Percentiles rank a stretch among this genome's conserved stretches.
Evolutionary conservation across 2,888 invertebrate genomes (phyloP).

Genomic region (Tortricodes alternella): DNA sequence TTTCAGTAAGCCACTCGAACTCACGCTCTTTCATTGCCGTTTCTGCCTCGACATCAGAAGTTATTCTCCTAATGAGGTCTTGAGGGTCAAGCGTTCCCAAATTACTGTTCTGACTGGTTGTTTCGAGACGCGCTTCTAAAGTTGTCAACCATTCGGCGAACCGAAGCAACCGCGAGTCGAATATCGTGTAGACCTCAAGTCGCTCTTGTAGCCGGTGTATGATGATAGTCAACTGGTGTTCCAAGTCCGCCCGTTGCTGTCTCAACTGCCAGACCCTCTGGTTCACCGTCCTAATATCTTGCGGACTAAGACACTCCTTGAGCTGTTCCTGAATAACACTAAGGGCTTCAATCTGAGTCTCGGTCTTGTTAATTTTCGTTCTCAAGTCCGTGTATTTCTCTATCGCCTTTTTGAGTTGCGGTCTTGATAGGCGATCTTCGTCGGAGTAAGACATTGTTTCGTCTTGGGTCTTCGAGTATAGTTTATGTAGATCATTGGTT

Average conservation of each 20-base stretch:
- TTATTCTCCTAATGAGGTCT: conserved; percentile 87
- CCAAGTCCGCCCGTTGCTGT: conserved; percentile 91
- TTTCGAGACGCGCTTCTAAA: conserved; percentile 85
- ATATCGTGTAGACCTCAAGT: conserved; percentile 86
- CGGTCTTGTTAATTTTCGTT: conserved; percentile 80
- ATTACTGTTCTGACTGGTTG: conserved; percentile 77
- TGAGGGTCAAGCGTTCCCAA: conserved; percentile 85
- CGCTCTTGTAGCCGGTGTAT: conserved; percentile 89
- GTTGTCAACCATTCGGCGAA: conserved; percentile 88
- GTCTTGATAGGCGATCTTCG: conserved; percentile 81
- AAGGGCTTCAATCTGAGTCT: conserved; percentile 86
- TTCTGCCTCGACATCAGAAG: conserved; percentile 89
- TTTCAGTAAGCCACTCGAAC: conserved; percentile 88
- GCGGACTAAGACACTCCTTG: conserved; percentile 92
- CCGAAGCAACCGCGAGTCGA: conserved; percentile 85
- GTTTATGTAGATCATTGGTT: conserved; percentile 81
- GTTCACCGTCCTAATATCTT: conserved; percentile 90
- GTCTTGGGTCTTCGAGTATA: conserved; percentile 86
- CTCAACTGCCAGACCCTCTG: conserved; percentile 90
- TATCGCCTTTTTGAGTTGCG: conserved; percentile 85
- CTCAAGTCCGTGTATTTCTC: conserved; percentile 84
- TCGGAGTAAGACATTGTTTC: conserved; percentile 82
- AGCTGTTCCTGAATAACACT: conserved; percentile 90
- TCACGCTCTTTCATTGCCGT: conserved; percentile 89
- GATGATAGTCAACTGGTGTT: conserved; percentile 88